These are phyloP conservation scores for Trachelipus rathkii DNA, from an alignment of 1,140 invertebrate species.

Conservation along the genomic window DNA sequence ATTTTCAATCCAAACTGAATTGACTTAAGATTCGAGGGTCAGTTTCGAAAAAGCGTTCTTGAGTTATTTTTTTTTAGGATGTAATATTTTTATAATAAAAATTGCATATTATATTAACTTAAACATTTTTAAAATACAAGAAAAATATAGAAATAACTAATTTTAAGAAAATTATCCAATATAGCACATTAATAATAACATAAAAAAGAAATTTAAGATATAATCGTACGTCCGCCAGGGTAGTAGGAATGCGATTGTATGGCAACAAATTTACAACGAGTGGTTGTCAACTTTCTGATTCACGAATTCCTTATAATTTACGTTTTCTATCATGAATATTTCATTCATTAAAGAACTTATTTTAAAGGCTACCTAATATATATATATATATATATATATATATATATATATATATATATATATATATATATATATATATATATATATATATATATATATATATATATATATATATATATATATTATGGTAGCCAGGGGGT, in stretches of 20 bases:
- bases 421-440: constrained; percentile 15
- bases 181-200: background rate
- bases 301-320: background rate
- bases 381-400: background rate
- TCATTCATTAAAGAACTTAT: background rate
- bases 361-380: background rate
- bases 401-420: constrained; percentile 15
- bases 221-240: background rate
- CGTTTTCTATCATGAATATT: background rate
- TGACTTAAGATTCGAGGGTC: too few relatives aligned
- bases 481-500: too few relatives aligned
- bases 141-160: too few relatives aligned
- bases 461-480: background rate
- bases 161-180: background rate
- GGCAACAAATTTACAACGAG: constrained; percentile 7
- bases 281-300: constrained; percentile 10
- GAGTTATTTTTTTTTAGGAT: too few relatives aligned
- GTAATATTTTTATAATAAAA: too few relatives aligned
- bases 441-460: constrained; percentile 15
- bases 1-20: too few relatives aligned
- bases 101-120: too few relatives aligned
- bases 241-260: background rate
- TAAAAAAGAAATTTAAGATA: background rate
- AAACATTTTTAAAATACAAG: too few relatives aligned
- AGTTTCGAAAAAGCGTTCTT: too few relatives aligned